These are phyloP conservation scores for Labeo calbasu DNA, from an alignment of 2,797 vertebrate species.

Conservation along the genomic window DNA sequence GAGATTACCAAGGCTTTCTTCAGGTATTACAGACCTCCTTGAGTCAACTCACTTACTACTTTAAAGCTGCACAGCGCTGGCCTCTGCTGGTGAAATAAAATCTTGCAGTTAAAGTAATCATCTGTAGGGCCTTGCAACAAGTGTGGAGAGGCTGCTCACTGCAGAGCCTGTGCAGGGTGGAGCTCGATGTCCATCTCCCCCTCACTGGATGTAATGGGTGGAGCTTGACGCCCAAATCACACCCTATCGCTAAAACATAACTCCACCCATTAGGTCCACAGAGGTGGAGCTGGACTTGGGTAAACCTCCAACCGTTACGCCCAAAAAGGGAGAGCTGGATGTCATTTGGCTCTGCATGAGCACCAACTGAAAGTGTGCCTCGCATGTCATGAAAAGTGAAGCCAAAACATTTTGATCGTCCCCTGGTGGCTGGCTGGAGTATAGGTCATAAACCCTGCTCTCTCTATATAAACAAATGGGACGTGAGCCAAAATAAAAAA, in stretches of 20 bases:
- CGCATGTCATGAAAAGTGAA: not conserved
- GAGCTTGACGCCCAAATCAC: no score
- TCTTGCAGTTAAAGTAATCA: not conserved
- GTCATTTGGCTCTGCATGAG: not conserved
- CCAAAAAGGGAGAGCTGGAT: not conserved
- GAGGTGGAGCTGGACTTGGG: not conserved
- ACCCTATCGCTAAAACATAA: no score
- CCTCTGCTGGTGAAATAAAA: conserved; percentile 48
- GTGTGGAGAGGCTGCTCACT: not conserved
- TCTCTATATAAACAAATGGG: no score
- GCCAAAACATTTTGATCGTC: not conserved
- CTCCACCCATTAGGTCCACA: not conserved
- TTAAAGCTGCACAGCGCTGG: conserved; percentile 41
- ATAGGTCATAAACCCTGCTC: not conserved
- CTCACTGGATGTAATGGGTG: no score
- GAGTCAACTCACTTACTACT: not conserved
- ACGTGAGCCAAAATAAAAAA: no score
- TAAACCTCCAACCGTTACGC: not conserved
- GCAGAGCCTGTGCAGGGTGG: not conserved
- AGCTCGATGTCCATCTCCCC: no score
- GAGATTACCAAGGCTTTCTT: not conserved
- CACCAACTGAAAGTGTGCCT: not conserved
- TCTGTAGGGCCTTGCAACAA: not conserved
- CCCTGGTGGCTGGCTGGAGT: not conserved
- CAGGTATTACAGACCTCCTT: not conserved